These are phyloP conservation scores for Carassius gibelio DNA, from an alignment of 2,113 vertebrate genomes.

Conservation along the genomic window DNA sequence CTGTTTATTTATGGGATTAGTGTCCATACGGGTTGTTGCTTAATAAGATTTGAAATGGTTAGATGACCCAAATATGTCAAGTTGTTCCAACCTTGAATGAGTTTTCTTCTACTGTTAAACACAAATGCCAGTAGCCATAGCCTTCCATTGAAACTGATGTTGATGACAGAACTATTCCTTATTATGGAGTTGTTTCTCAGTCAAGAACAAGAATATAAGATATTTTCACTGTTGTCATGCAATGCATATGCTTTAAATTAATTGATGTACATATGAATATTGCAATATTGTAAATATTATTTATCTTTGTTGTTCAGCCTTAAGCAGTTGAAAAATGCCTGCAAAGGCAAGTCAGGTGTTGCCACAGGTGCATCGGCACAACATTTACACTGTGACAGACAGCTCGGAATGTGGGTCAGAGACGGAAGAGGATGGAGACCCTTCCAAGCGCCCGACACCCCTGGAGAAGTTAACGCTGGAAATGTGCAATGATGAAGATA, in stretches of 20 bases:
- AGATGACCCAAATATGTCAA: no score
- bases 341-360: conserved; percentile 55
- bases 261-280: not conserved
- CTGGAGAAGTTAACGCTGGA: conserved; percentile 86
- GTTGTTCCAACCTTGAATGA: no score
- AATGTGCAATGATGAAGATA: conserved; percentile 87
- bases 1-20: not conserved
- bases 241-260: not conserved
- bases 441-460: conserved; percentile 74
- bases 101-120: no score
- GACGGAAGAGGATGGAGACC: conserved; percentile 63
- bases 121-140: not conserved
- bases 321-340: conserved; percentile 60
- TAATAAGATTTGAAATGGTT: not conserved
- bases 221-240: not conserved
- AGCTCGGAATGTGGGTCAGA: conserved; percentile 69
- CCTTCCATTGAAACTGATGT: not conserved
- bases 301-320: not conserved
- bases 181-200: not conserved
- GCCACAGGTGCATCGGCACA: conserved; percentile 50
- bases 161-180: not conserved
- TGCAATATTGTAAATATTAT: not conserved
- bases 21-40: not conserved
- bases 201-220: not conserved
- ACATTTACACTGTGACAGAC: conserved; percentile 75